These are phyloP conservation scores for Mormyrus proboscirostris DNA, from an alignment of 2,797 vertebrate genomes.

Conservation along the genomic window DNA sequence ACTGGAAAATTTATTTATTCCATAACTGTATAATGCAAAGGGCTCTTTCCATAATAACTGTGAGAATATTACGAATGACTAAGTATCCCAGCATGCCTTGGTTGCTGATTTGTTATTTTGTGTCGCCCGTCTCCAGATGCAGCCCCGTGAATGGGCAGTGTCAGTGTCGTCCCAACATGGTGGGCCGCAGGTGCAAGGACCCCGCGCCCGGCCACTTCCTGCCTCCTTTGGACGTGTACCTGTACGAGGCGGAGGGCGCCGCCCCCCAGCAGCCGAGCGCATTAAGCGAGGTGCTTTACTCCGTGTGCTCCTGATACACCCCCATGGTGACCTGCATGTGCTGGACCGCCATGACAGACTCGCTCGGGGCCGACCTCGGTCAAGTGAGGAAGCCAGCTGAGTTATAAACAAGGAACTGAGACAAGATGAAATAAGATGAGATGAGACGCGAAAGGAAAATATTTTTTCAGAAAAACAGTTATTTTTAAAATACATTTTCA, in stretches of 20 bases:
- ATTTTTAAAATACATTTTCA: neutral
- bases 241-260: conserved; percentile 79
- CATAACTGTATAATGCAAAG: neutral
- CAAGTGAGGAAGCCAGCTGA: neutral
- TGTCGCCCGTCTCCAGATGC: conserved; percentile 54
- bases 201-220: conserved; percentile 73
- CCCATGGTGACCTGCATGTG: neutral
- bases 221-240: conserved; percentile 69
- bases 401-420: neutral
- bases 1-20: neutral
- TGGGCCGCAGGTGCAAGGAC: conserved; percentile 63
- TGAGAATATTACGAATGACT: neutral
- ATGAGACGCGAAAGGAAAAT: neutral
- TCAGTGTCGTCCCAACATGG: conserved; percentile 68
- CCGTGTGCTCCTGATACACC: neutral
- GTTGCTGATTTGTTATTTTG: neutral
- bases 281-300: conserved; percentile 55
- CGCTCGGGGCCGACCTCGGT: neutral
- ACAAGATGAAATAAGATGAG: neutral
- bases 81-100: neutral
- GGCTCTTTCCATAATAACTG: neutral
- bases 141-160: conserved; percentile 66
- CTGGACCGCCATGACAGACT: neutral
- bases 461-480: neutral
- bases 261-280: conserved; percentile 42